Evolutionary conservation across 2,888 invertebrate species (phyloP), one percentile per base, ranked within the genome.

Genomic region (Crioceris asparagi): DNA sequence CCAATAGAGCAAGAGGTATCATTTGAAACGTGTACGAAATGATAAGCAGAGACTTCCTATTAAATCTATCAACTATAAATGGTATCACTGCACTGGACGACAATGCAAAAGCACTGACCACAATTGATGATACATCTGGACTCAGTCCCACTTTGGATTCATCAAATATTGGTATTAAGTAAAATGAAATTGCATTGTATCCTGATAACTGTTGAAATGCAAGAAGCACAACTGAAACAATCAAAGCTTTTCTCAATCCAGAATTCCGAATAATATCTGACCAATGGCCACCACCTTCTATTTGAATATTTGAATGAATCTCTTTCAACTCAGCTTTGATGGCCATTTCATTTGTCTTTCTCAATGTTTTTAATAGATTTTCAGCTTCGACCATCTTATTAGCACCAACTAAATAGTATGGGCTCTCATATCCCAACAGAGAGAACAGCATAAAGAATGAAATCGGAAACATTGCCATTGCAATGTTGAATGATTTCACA

Each of bases 131-230:
- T 16, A 75, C 54, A 5, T 76, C 69, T 0, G 81, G 67, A 29
- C 77, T 66, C 2, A 85, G 51, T 0, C 64, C 55, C 0, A 76
- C 73, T 2, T 77, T 75, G 1, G 87, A 77, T 2, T 71, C 72
- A 1, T 64, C 57, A 55, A 85, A 84, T 52, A 85, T 84, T 11
- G 49, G 48, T 35, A 79, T 75, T 54, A 85, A 69, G 3, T 52
- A 50, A 29, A 44, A 48, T 3, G 32, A 26, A 7, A 52, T 43
- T 0, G 49, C 49, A 17, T 38, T 44, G 10, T 44, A 43, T 5
- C 84, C 84, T 2, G 77, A 75, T 45, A 86, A 67, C 61, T 91
- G 90, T 56, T 90, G 90, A 64, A 85, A 81, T 46, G 75, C 65
- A 30, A 83, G 78, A 37, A 88, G 68, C 5, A 75, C 72, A 47